phyloP scores from a whole-genome alignment of 1,140 invertebrate species.

The Drosophila ohnishii region DNA sequence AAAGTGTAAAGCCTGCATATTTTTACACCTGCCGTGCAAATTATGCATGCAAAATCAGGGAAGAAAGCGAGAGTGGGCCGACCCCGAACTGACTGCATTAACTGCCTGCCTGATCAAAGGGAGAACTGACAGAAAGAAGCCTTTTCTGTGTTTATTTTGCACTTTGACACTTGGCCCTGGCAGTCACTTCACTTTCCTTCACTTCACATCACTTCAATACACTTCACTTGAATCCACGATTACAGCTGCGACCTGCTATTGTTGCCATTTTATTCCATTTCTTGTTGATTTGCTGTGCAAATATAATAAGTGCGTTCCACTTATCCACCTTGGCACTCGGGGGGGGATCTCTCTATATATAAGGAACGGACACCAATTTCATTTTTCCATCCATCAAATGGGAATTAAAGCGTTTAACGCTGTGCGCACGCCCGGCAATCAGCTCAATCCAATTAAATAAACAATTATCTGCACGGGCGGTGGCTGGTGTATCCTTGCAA shows the following conservation, averaged over 20 bases:
- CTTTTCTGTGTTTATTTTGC: constrained; percentile 63
- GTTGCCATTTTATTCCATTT: constrained; percentile 36
- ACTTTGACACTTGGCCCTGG: constrained; percentile 44
- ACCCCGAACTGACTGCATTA: constrained; percentile 55
- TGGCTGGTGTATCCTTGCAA: constrained; percentile 39
- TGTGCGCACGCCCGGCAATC: constrained; percentile 39
- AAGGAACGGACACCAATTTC: neutral
- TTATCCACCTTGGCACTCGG: constrained; percentile 21
- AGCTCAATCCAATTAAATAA: constrained; percentile 55
- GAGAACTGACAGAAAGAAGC: constrained; percentile 44
- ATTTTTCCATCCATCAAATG: constrained; percentile 19
- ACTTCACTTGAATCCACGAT: neutral
- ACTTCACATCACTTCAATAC: neutral
- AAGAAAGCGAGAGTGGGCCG: constrained; percentile 27
- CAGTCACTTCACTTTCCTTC: constrained; percentile 15
- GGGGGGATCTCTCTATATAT: too few relatives aligned
- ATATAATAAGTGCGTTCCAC: constrained; percentile 60
- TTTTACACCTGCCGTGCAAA: constrained; percentile 61
- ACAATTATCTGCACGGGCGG: constrained; percentile 48
- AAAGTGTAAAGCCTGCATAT: constrained; percentile 74
- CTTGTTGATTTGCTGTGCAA: constrained; percentile 63
- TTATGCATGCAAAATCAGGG: constrained; percentile 77
- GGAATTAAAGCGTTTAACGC: constrained; percentile 37
- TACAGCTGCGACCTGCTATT: constrained; percentile 14
- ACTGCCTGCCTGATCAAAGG: constrained; percentile 56